Percentiles rank a stretch among this genome's conserved stretches.
Conservation (phyloP, 2,113 vertebrate genomes). For the Cryptomyrus ogoouensis region DNA sequence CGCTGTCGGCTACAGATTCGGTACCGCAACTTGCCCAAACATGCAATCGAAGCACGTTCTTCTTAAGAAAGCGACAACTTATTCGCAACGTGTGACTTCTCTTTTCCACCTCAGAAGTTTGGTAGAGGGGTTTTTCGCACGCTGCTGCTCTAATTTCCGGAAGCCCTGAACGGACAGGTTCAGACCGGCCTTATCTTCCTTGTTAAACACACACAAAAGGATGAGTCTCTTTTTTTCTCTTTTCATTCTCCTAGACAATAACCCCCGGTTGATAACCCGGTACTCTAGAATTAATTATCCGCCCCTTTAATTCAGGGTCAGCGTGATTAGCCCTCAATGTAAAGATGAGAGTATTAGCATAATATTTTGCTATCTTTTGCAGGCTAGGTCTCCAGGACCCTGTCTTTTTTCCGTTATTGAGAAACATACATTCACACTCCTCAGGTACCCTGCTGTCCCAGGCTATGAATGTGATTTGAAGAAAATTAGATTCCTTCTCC, state of each 20-base stretch:
- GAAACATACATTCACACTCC: conserved; percentile 36
- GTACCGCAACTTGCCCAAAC: conserved; percentile 29
- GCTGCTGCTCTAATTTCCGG: conserved; percentile 41
- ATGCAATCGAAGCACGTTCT: conserved; percentile 23
- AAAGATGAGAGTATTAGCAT: conserved; percentile 66
- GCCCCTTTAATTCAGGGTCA: conserved; percentile 65
- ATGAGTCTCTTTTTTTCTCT: conserved; percentile 47
- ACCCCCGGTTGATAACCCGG: conserved; percentile 59
- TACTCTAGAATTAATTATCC: conserved; percentile 72
- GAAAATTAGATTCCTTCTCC: conserved; percentile 66
- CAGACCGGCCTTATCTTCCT: conserved; percentile 46
- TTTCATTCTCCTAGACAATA: conserved; percentile 61
- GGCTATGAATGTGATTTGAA: conserved; percentile 77
- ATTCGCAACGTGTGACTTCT: conserved; percentile 22
- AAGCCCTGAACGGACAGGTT: conserved; percentile 30
- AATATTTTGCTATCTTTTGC: conserved; percentile 70
- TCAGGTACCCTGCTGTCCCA: conserved; percentile 67
- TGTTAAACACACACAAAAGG: conserved; percentile 67
- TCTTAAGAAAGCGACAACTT: conserved; percentile 22
- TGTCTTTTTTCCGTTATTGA: conserved; percentile 37
- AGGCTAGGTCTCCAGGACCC: conserved; percentile 60
- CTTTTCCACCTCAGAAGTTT: conserved; percentile 21
- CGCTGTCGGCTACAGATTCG: not conserved
- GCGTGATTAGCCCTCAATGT: conserved; percentile 66
- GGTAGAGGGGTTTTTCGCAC: conserved; percentile 4